A percentile compares a stretch with the other conserved stretches of the same genome.
These are phyloP conservation scores for Pseudopipra pipra DNA, from an alignment of 2,113 vertebrate species.

Conservation along the genomic window DNA sequence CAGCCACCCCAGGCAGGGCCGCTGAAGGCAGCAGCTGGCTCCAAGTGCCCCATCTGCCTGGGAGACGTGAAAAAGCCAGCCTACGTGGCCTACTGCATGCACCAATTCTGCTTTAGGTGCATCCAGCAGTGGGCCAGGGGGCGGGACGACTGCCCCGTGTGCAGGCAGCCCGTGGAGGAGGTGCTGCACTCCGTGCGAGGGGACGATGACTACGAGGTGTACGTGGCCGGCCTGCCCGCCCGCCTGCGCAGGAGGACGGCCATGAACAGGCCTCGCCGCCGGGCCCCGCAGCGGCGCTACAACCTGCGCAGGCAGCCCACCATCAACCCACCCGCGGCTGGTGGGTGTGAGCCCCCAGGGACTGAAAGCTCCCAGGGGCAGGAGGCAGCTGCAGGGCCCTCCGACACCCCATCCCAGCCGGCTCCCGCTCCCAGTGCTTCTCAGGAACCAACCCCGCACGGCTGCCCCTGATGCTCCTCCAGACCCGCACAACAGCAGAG, in stretches of 20 bases:
- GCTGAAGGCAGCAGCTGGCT: neutral
- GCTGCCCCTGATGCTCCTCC: too few relatives aligned
- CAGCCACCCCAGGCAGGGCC: neutral
- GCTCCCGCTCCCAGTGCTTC: fast-evolving
- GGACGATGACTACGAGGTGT: neutral
- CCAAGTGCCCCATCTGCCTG: neutral
- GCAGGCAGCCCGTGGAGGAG: neutral
- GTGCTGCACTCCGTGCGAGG: neutral
- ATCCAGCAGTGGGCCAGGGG: neutral
- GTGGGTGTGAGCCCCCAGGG: fast-evolving
- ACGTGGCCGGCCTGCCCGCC: neutral
- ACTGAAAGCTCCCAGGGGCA: neutral
- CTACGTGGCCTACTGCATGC: neutral
- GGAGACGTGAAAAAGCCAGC: neutral
- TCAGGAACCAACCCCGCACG: fast-evolving
- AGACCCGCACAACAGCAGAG: fast-evolving
- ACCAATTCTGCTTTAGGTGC: neutral
- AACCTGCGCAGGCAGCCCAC: neutral
- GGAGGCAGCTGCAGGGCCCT: neutral
- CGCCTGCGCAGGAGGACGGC: neutral
- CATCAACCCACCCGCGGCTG: fast-evolving
- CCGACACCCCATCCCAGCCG: fast-evolving
- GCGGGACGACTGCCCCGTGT: neutral
- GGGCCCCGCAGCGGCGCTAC: neutral
- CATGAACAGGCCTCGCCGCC: neutral